Base-by-base conservation (phyloP, 2,797 vertebrate species). In the Silurus aristotelis region DNA sequence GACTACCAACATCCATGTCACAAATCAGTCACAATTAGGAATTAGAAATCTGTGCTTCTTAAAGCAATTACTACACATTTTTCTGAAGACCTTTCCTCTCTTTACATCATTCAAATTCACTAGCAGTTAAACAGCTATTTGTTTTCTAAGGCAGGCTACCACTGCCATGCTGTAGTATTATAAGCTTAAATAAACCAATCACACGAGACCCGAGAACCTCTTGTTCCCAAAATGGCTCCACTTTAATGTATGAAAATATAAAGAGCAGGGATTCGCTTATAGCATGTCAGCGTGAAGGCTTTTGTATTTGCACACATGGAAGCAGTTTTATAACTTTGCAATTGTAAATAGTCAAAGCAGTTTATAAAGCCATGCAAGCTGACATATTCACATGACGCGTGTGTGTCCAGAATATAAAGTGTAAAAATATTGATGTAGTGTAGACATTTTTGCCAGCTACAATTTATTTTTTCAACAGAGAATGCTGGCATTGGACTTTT, bases 181-280 rank as follows among this genome's bases (percentile, higher is more conserved):
- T 87, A 89, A 90, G 89, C 93, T 94, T 92, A 93, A 92, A 94
- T 88, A 94, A 94, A 92, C 85, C 90, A 89, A 89, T 91, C 88
- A 64, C 89, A 61, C 88, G 93, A 91, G 91, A 86, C 88, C 86
- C 38, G 91, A 92, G 93, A 93, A 91, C 83, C 84, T 85, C 86
- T 84, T 87, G 87, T 93, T 94, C 92, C 90, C 84, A 86, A 88
- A 90, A 94, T 92, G 82, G 83, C 67, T 84, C 70, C 68, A 89
- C 85, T 90, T 93, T 92, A 84, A 82, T 88, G 92, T 83, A 90
- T 71, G 83, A 89, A 93, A 91, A 92, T 73, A 92, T 91, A 91
- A 66, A 91, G 90, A 90, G 91, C 91, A 93, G 90, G 91, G 87
- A 88, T 90, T 92, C 90, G 91, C 91, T 93, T 93, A 93, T 84